A percentile compares a stretch with the other conserved stretches of the same genome.
These are phyloP conservation scores for Rhabdomys dilectus DNA, from an alignment of 2,113 vertebrate genomes.

Conservation along the genomic window DNA sequence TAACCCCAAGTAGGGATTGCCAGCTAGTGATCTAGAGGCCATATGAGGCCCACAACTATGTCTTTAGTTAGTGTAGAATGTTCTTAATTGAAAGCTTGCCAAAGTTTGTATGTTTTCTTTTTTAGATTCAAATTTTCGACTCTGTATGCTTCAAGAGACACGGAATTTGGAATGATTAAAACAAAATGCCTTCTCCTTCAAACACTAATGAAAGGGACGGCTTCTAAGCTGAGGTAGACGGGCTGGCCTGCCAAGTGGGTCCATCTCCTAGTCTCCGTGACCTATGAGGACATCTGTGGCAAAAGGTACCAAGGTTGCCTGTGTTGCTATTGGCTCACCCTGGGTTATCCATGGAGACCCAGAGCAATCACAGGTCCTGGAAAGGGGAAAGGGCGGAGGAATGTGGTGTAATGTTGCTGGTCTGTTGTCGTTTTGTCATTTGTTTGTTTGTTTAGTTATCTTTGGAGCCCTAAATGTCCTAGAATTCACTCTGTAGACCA, in stretches of 20 bases:
- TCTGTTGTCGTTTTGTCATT: neutral
- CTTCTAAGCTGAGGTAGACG: too few species aligned
- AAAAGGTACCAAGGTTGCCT: neutral
- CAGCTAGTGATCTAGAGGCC: neutral
- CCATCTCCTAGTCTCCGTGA: neutral
- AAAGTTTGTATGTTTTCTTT: constrained; percentile 51
- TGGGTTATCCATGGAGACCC: neutral
- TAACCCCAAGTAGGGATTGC: neutral
- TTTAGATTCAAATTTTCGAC: neutral
- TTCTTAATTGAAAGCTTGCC: constrained; percentile 28
- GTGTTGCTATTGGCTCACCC: neutral
- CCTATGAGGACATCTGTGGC: neutral
- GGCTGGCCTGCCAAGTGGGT: neutral
- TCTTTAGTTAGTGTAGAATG: constrained; percentile 19
- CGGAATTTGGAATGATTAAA: neutral
- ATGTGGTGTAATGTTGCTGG: neutral
- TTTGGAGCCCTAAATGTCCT: neutral
- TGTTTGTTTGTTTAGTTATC: neutral
- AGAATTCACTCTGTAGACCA: neutral
- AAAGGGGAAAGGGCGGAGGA: neutral
- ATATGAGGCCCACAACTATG: neutral
- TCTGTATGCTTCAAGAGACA: neutral
- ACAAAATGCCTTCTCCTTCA: neutral
- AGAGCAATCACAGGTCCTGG: neutral
- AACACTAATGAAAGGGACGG: neutral